These are phyloP conservation scores for Melinaea menophilus DNA, from an alignment of 2,888 invertebrate species.

Conservation along the genomic window DNA sequence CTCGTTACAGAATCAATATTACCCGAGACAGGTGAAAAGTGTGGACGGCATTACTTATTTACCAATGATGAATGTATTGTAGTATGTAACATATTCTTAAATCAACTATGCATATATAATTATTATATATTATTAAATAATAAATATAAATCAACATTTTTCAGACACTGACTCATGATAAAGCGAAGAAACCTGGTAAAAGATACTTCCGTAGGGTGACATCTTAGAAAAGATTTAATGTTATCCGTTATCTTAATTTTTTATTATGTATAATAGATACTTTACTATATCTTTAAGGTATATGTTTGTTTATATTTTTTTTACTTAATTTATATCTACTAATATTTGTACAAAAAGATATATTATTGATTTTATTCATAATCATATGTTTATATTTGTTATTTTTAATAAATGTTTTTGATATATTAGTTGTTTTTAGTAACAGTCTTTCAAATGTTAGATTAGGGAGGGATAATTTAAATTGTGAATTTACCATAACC, in stretches of 20 bases:
- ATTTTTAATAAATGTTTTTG: no score
- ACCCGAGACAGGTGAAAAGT: slow-evolving; percentile 54
- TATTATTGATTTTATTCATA: no score
- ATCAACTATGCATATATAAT: background rate
- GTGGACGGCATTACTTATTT: slow-evolving; percentile 61
- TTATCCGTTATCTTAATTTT: background rate
- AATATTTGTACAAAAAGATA: no score
- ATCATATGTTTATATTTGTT: no score
- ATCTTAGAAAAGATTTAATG: slow-evolving; percentile 17
- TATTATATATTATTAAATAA: background rate
- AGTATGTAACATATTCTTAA: slow-evolving; percentile 45
- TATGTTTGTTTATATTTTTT: no score
- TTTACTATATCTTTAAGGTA: no score
- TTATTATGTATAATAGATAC: background rate
- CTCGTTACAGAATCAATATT: slow-evolving; percentile 63
- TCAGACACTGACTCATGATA: slow-evolving; percentile 78
- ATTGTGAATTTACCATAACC: no score
- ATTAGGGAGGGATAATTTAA: no score
- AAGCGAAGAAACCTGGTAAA: slow-evolving; percentile 70
- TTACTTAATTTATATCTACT: no score
- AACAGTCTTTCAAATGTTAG: no score
- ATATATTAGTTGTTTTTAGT: no score
- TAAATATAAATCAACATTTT: slow-evolving; percentile 40
- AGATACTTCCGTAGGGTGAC: slow-evolving; percentile 74
- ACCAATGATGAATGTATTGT: slow-evolving; percentile 64